These are phyloP conservation scores for Pedionomus torquatus DNA, from an alignment of 2,113 vertebrate genomes.

Conservation along the genomic window DNA sequence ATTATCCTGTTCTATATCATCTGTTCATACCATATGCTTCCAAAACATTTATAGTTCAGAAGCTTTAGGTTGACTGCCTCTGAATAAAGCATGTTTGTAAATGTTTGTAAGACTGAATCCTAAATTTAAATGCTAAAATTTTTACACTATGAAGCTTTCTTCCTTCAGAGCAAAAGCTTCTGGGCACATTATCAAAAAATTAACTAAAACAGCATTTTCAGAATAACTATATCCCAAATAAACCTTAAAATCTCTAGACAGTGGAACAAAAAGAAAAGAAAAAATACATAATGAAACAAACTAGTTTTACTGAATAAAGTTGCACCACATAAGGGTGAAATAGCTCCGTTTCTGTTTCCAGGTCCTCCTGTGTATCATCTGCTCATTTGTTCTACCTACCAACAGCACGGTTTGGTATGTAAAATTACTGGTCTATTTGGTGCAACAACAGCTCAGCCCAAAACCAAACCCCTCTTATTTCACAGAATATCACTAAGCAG, in stretches of 20 bases:
- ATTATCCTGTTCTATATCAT: not conserved
- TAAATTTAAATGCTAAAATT: slow-evolving; percentile 3
- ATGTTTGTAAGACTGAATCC: slow-evolving; percentile 40
- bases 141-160: not conserved
- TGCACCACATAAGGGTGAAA: not conserved
- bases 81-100: slow-evolving; percentile 34
- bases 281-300: not conserved
- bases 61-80: slow-evolving; percentile 19
- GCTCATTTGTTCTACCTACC: not conserved
- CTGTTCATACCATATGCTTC: slow-evolving; percentile 33
- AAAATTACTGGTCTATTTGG: not conserved
- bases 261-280: not conserved
- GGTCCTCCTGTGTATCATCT: not conserved
- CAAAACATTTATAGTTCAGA: not conserved
- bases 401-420: not conserved
- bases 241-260: not conserved
- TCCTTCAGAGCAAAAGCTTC: slow-evolving; percentile 4
- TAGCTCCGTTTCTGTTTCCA: not conserved
- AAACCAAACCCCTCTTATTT: not conserved
- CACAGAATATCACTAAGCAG: not conserved
- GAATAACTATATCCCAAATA: not conserved
- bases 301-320: not conserved
- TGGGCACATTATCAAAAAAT: slow-evolving; percentile 30
- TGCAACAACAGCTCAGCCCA: not conserved
- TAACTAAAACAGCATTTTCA: slow-evolving; percentile 23